Conservation (phyloP, 1,140 invertebrate species). For the Danaus plexippus region DNA sequence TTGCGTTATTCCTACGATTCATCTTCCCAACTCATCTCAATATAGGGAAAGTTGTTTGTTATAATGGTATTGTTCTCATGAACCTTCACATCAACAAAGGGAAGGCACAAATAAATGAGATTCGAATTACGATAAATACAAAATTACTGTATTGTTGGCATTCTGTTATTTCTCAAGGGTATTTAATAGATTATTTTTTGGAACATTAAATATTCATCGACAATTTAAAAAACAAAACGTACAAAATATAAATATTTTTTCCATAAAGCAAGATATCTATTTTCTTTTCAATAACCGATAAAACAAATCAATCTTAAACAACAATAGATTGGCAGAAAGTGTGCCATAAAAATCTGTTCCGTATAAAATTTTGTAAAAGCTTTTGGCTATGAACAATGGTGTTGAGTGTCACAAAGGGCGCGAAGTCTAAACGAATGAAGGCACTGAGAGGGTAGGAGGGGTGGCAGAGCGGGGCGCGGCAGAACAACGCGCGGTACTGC, state of each 20-base stretch:
- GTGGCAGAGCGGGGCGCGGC: conserved; percentile 28
- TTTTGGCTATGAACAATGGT: conserved; percentile 58
- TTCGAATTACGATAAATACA: conserved; percentile 10
- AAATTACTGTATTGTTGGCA: conserved; percentile 18
- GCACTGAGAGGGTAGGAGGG: conserved; percentile 36
- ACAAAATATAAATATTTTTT: no score
- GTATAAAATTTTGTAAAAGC: conserved; percentile 23
- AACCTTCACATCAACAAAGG: background rate
- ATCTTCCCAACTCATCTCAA: no score
- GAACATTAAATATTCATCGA: no score
- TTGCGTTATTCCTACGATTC: no score
- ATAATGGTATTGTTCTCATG: conserved; percentile 9
- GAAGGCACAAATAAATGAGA: conserved; percentile 2
- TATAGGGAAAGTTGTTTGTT: no score
- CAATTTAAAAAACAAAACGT: no score
- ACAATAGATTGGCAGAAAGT: conserved; percentile 1
- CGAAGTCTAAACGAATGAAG: conserved; percentile 64
- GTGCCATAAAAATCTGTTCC: conserved; percentile 11
- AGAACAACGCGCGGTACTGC: conserved; percentile 48
- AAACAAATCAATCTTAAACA: no score
- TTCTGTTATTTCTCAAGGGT: conserved; percentile 22
- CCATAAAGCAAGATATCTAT: no score
- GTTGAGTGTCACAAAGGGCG: conserved; percentile 66
- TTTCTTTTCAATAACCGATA: no score
- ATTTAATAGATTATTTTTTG: no score